Base-by-base conservation (phyloP, 2,888 invertebrate species). In the Pristionchus exspectatus region DNA sequence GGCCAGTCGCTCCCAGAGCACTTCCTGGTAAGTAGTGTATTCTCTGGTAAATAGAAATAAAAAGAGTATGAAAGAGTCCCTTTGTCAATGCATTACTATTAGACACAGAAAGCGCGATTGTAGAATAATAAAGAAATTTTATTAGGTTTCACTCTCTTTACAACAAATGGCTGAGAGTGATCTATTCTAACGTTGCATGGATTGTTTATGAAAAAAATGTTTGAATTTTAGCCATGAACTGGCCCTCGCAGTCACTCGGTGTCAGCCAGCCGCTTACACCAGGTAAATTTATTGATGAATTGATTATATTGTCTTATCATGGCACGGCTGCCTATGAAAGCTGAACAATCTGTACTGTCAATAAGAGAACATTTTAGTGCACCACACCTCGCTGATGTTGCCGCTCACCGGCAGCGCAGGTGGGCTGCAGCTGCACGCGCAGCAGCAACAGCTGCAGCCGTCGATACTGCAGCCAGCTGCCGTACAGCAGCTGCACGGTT, bases 381-480 rank as follows among this genome's bases (percentile, higher is more conserved):
- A 84, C n/a, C 84, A 84, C 84, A 30, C 84, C 16, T 56, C 56
- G 18, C 18, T 84, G 16, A 84, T 84, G 84, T 18, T 84, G 54
- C 84, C 84, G 18, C 56, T 84, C 10, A 54, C 44, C 16, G 18
- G 54, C 18, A 56, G 56, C 33, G 27, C 10, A 27, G 77, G 77
- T 9, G 14, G 21, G 77, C 77, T 44, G 77, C 77, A 77, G 24
- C 44, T 33, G 5, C 77, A 77, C 24, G 3, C 59, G 59, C 69
- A 27, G 69, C 30, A n/a, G 77, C 74, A 33, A 38, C 77, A 44
- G 24, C 77, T 77, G 77, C 77, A 77, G 77, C 72, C 72, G 27
- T 2, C 33, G 12, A 33, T 72, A 30, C 77, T 44, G 77, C 77
- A 38, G 38, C 24, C 77, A 9, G 44, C 77, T 21, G 77, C 77